Percentiles rank a stretch among this genome's conserved stretches.
Evolutionary conservation across 53 echinoderm and acorn worm species (phyloP).

Genomic region (Astropecten irregularis): DNA sequence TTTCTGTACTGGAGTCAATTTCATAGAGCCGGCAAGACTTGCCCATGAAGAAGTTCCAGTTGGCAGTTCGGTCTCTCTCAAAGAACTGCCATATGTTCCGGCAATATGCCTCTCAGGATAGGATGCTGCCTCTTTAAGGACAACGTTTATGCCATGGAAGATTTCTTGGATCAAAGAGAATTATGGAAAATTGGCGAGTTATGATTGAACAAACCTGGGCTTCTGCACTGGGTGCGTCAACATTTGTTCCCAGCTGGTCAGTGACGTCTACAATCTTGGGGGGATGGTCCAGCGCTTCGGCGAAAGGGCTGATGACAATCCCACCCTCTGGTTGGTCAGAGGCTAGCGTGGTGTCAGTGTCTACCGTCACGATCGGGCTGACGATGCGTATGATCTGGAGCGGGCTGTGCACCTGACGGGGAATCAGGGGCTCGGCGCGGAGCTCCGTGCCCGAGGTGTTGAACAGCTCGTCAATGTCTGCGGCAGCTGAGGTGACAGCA

Average conservation of each 20-base stretch:
- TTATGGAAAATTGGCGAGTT: too few species aligned
- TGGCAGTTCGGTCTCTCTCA: too few species aligned
- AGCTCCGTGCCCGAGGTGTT: constrained; percentile 68
- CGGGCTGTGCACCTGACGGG: constrained; percentile 44
- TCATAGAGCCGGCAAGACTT: too few species aligned
- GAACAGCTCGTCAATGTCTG: constrained; percentile 73
- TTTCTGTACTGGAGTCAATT: too few species aligned
- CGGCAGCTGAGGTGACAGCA: constrained; percentile 15
- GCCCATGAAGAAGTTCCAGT: too few species aligned
- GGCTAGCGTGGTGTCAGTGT: background rate
- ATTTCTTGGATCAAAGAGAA: too few species aligned
- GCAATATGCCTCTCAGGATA: too few species aligned
- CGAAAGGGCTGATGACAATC: constrained; percentile 29
- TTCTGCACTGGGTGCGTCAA: background rate
- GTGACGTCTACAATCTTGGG: constrained; percentile 44
- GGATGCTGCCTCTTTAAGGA: too few species aligned
- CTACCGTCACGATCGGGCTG: constrained; percentile 15
- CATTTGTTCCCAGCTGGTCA: background rate
- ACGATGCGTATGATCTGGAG: constrained; percentile 43
- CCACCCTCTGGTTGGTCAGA: constrained; percentile 20
- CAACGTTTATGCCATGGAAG: too few species aligned
- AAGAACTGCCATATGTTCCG: too few species aligned
- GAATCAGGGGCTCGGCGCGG: constrained; percentile 80
- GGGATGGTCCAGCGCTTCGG: background rate
- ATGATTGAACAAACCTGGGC: too few species aligned